Base-by-base conservation (phyloP, 2,113 vertebrate genomes). In the Lates calcarifer region DNA sequence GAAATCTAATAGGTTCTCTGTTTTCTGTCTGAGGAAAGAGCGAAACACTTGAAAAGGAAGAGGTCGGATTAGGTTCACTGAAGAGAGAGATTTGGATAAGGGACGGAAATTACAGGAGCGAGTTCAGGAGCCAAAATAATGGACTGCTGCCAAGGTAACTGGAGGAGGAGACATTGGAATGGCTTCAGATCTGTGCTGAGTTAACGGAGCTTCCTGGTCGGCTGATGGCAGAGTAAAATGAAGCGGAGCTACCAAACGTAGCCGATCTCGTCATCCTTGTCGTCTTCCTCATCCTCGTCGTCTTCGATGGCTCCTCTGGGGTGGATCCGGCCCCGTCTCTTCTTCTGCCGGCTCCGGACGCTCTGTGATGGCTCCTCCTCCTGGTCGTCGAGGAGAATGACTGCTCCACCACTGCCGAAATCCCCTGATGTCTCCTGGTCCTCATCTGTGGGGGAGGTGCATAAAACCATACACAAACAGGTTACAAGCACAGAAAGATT, bases 371-470 rank as follows among this genome's bases (percentile, higher is more conserved):
- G 94, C 58, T 96, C 96, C 3, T 98, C 96, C 83, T 99, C 97
- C 75, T 97, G 96, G 88, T 99, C 98, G 68, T 96, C 96, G 20
- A 97, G 89, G 81, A 98, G 95, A 53, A 97, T 95, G 88, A 97
- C 96, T 0, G 96, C 95, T 17, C 97, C 97, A 0, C 98, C 97
- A 3, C 98, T 99, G 91, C 97, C 97, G 26, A 98, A 98, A 85
- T 98, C 98, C 41, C 98, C 98, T 7, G 98, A 99, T 35, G 96
- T 97, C 92, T 99, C 97, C 91, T 97, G 96, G 61, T 98, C 97
- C 89, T 98, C 97, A 80, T 97, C 97, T 97, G 87, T 3, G 10
- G 37, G 13, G 37, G 2, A 80, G 62, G 55, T 20, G 6, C 28
- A 45, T 41, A 80, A 65, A 81, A 69, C 60, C 26, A 83, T 1